These are phyloP conservation scores for Arizona elegans DNA, from an alignment of 2,113 vertebrate genomes.

Conservation along the genomic window DNA sequence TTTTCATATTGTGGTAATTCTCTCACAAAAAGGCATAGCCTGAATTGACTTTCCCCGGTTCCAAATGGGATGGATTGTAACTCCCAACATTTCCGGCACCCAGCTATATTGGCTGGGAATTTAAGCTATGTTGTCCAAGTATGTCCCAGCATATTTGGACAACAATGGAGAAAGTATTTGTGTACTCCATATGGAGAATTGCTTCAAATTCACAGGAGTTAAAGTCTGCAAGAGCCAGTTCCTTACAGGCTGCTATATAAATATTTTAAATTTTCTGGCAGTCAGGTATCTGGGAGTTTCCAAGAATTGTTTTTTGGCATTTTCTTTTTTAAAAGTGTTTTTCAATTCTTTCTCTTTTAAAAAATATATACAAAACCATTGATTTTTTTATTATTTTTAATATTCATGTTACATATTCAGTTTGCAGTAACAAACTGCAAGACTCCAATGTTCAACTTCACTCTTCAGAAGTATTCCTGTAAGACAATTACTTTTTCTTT, in stretches of 20 bases:
- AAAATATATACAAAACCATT: neutral
- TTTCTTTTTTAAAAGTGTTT: neutral
- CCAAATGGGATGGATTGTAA: neutral
- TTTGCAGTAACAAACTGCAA: neutral
- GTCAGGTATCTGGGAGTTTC: neutral
- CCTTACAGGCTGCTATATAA: neutral
- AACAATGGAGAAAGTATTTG: neutral
- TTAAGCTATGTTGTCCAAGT: neutral
- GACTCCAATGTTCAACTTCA: conserved; percentile 37
- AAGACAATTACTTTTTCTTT: neutral
- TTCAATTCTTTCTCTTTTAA: neutral
- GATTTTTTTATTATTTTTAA: neutral
- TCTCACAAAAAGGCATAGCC: neutral
- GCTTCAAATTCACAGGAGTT: neutral
- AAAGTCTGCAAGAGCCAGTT: neutral
- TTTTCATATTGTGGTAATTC: neutral
- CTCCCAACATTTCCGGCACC: neutral
- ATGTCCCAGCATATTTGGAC: neutral
- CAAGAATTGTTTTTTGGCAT: neutral
- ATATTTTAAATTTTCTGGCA: conserved; percentile 19
- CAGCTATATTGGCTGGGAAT: neutral
- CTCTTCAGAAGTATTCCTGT: conserved; percentile 16
- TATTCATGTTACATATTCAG: neutral
- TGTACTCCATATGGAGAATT: neutral
- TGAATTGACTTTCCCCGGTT: neutral